Percentiles rank a stretch among this genome's conserved stretches.
These are phyloP conservation scores for Gallinago undulata DNA, from an alignment of 2,113 vertebrate species.

Conservation along the genomic window DNA sequence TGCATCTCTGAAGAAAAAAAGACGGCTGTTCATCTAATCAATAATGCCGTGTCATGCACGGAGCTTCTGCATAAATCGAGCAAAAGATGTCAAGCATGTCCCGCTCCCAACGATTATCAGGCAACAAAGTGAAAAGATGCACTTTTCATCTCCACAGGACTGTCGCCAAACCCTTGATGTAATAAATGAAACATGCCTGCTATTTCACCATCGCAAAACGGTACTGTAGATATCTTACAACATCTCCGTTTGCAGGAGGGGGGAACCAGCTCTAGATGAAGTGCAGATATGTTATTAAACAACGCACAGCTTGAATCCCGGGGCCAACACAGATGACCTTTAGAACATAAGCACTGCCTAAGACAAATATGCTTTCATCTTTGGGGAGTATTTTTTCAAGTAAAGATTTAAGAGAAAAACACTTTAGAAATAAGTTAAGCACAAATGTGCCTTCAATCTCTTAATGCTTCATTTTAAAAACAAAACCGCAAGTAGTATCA, in stretches of 20 bases:
- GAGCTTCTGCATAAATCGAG: conserved; percentile 53
- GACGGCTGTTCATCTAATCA: conserved; percentile 45
- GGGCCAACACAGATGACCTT: conserved; percentile 65
- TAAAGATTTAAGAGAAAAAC: conserved; percentile 63
- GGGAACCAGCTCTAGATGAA: conserved; percentile 68
- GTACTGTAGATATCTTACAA: conserved; percentile 61
- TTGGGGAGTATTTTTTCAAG: conserved; percentile 58
- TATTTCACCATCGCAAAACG: conserved; percentile 58
- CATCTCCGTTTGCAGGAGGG: conserved; percentile 64
- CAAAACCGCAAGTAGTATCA: conserved; percentile 39
- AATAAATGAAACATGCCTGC: conserved; percentile 70
- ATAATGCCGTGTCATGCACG: conserved; percentile 26
- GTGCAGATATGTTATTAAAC: conserved; percentile 72
- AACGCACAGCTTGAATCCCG: conserved; percentile 67
- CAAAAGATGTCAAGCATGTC: conserved; percentile 37
- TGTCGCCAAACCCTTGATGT: conserved; percentile 40
- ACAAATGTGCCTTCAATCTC: conserved; percentile 41
- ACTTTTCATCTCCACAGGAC: conserved; percentile 68
- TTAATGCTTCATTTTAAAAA: conserved; percentile 45
- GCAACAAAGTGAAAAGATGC: conserved; percentile 60
- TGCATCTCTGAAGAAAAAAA: not conserved
- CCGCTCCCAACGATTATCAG: conserved; percentile 38
- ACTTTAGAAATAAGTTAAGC: conserved; percentile 56
- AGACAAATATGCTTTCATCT: conserved; percentile 67
- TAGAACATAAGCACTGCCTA: conserved; percentile 63